A percentile compares a stretch with the other conserved stretches of the same genome.
phyloP scores from a whole-genome alignment of 2,888 invertebrate genomes.

The Listrodromus nycthemerus region DNA sequence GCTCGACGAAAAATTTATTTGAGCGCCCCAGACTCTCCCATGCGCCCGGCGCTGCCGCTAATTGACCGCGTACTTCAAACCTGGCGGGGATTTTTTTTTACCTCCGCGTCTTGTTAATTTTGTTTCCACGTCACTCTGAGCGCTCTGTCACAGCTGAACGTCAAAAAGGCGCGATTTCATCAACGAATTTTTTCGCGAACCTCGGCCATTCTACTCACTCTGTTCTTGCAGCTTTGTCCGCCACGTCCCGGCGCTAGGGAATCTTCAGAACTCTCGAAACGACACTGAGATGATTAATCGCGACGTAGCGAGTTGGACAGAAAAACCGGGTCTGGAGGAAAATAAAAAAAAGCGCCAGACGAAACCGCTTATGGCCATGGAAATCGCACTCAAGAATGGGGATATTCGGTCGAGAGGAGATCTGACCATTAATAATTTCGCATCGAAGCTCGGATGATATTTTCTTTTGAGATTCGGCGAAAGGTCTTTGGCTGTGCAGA shows the following conservation, averaged over 20 bases:
- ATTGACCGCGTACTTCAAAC: conserved; percentile 29
- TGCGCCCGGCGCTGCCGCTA: conserved; percentile 28
- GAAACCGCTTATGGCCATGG: background rate
- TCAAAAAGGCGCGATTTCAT: conserved; percentile 21
- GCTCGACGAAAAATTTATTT: conserved; percentile 35
- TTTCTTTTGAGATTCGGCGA: background rate
- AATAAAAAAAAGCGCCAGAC: background rate
- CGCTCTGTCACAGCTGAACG: background rate
- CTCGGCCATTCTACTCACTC: background rate
- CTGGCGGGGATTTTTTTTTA: background rate
- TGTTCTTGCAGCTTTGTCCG: background rate
- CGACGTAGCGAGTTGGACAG: background rate
- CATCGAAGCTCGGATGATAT: background rate
- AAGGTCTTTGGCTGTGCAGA: too few relatives aligned
- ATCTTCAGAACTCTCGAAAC: conserved; percentile 1
- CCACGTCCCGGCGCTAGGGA: background rate
- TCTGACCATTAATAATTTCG: background rate
- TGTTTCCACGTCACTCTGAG: conserved; percentile 15
- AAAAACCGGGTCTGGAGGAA: background rate
- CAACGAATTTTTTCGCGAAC: conserved; percentile 5
- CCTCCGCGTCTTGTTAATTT: background rate
- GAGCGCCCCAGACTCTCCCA: background rate
- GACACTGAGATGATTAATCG: conserved; percentile 31
- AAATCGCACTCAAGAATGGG: background rate
- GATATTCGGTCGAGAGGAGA: background rate